Conservation (phyloP, 2,888 invertebrate species). For the Asteroscopus sphinx region DNA sequence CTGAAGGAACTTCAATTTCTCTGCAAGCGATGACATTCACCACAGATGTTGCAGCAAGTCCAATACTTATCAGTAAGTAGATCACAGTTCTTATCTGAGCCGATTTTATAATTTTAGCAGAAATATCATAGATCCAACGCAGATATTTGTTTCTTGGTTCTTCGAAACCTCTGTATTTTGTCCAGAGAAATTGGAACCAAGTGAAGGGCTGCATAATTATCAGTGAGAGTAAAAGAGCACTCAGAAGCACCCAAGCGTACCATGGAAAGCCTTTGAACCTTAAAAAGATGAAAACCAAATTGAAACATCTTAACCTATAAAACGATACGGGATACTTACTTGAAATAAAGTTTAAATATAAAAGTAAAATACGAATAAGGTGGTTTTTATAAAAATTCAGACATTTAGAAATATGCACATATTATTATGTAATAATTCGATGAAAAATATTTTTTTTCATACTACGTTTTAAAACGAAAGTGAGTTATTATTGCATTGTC, state of each 20-base stretch:
- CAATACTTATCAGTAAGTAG: constrained; percentile 92
- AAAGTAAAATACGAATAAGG: no score
- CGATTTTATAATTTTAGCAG: constrained; percentile 91
- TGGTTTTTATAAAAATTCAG: no score
- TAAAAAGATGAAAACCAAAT: constrained; percentile 47
- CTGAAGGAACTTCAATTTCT: constrained; percentile 66
- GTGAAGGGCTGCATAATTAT: constrained; percentile 91
- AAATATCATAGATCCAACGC: constrained; percentile 90
- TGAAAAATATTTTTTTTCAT: no score
- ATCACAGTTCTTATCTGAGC: constrained; percentile 91
- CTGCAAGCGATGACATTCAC: constrained; percentile 90
- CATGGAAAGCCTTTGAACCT: constrained; percentile 77
- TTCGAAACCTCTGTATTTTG: constrained; percentile 82
- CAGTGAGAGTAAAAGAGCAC: constrained; percentile 65
- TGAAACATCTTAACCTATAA: no score
- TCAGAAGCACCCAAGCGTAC: constrained; percentile 74
- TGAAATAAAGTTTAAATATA: no score
- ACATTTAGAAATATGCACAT: no score
- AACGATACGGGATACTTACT: no score
- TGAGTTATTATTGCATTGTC: no score
- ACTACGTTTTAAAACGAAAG: no score
- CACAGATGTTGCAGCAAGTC: constrained; percentile 91
- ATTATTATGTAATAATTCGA: no score
- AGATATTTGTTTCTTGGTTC: constrained; percentile 89
- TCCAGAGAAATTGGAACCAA: constrained; percentile 94